phyloP scores from a whole-genome alignment of 2,113 vertebrate genomes.

The Carassius auratus region DNA sequence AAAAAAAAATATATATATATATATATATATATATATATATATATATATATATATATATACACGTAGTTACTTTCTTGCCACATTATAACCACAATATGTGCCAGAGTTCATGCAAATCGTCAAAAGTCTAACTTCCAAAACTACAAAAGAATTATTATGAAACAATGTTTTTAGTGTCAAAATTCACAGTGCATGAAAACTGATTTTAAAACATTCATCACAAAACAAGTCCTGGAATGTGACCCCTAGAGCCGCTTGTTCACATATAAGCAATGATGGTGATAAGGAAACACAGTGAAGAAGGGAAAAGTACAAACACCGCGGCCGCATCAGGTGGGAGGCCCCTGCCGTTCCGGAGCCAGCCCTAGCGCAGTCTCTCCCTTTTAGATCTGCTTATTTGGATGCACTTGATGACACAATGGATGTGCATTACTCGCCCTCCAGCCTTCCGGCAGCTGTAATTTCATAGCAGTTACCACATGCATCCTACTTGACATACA shows the following conservation, averaged over 20 bases:
- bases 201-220: background rate
- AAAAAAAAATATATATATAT: no score
- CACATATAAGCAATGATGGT: background rate
- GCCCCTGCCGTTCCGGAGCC: background rate
- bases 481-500: conserved; percentile 84
- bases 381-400: conserved; percentile 81
- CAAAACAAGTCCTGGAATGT: background rate
- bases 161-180: background rate
- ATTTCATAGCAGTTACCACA: conserved; percentile 82
- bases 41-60: no score
- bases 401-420: conserved; percentile 82
- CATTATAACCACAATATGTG: background rate
- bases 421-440: conserved; percentile 76
- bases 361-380: conserved; percentile 61
- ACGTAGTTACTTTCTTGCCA: no score
- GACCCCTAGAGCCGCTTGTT: background rate
- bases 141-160: background rate
- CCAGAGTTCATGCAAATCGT: background rate
- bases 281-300: background rate
- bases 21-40: no score
- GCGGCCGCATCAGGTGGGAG: conserved; percentile 45
- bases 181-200: background rate
- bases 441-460: conserved; percentile 75
- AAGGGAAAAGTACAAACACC: background rate
- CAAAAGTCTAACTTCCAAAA: background rate